Evolutionary conservation across 2,888 invertebrate genomes (phyloP).

Genomic region (Camptogramma bilineatum): DNA sequence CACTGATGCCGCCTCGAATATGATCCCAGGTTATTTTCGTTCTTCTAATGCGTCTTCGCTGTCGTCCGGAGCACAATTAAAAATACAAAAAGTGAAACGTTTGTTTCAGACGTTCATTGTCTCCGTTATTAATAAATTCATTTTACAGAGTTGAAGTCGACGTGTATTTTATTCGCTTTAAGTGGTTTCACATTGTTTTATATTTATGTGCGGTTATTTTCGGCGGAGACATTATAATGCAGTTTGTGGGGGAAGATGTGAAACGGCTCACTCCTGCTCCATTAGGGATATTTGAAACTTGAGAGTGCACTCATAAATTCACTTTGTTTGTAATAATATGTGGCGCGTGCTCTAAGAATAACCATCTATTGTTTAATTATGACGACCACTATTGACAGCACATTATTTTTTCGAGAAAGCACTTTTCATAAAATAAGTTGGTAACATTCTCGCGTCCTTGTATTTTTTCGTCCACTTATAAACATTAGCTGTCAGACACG

Average conservation of each 20-base stretch:
- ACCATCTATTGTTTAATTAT: slow-evolving; percentile 65
- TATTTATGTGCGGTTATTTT: slow-evolving; percentile 86
- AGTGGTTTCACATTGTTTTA: slow-evolving; percentile 86
- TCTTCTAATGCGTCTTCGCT: slow-evolving; percentile 82
- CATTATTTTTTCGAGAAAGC: neutral
- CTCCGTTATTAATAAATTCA: slow-evolving; percentile 86
- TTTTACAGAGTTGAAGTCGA: slow-evolving; percentile 84
- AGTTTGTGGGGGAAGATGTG: slow-evolving; percentile 84
- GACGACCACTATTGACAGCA: slow-evolving; percentile 17
- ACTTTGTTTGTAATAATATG: slow-evolving; percentile 79
- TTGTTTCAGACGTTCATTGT: slow-evolving; percentile 86
- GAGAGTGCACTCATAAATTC: slow-evolving; percentile 84
- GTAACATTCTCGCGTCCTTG: slow-evolving; percentile 11
- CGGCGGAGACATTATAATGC: slow-evolving; percentile 83
- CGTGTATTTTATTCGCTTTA: slow-evolving; percentile 86
- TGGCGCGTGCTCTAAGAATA: slow-evolving; percentile 64
- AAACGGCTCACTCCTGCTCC: slow-evolving; percentile 82
- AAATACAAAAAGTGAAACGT: slow-evolving; percentile 84
- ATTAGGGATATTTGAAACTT: slow-evolving; percentile 85
- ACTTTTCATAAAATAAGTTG: slow-evolving; percentile 1
- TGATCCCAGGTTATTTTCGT: slow-evolving; percentile 83
- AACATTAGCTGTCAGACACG: slow-evolving; percentile 63
- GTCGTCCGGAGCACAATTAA: slow-evolving; percentile 84
- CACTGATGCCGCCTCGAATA: slow-evolving; percentile 66
- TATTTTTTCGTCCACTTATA: slow-evolving; percentile 53